These are phyloP conservation scores for Parazoanthus atlanticus DNA, from an alignment of 92 coral and sea anemone genomes.

Conservation along the genomic window DNA sequence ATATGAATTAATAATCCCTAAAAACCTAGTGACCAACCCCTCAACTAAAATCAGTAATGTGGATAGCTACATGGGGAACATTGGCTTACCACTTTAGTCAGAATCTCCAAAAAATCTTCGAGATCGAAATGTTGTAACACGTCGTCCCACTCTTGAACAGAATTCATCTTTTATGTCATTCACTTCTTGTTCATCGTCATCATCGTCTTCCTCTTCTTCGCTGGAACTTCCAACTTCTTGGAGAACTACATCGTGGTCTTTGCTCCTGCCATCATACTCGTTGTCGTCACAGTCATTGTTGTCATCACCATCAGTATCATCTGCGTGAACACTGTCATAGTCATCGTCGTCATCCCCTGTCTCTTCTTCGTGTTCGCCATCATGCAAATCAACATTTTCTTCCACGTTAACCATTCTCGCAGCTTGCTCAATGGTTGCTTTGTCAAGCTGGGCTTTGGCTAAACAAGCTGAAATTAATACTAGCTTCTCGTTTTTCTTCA, in stretches of 20 bases:
- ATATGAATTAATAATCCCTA: too few relatives aligned
- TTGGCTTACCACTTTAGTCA: too few relatives aligned
- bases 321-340: conserved; percentile 44
- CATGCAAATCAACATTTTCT: conserved; percentile 49
- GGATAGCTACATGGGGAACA: too few relatives aligned
- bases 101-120: too few relatives aligned
- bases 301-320: conserved; percentile 51
- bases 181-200: conserved; percentile 46
- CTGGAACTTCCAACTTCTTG: conserved; percentile 51
- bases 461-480: conserved; percentile 36
- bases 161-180: conserved; percentile 46
- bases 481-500: conserved; percentile 44
- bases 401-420: conserved; percentile 52
- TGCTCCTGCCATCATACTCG: conserved; percentile 35
- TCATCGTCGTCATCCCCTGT: conserved; percentile 44
- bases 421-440: conserved; percentile 45
- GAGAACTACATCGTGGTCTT: conserved; percentile 46
- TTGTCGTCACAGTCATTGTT: conserved; percentile 40
- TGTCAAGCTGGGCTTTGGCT: conserved; percentile 57
- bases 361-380: conserved; percentile 51
- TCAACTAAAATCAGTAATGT: too few relatives aligned
- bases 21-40: too few relatives aligned
- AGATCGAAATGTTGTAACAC: not conserved
- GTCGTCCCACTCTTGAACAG: conserved; percentile 31
- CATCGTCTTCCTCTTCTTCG: conserved; percentile 41